Conservation (phyloP, 2,888 invertebrate species). For the Pasiphila rectangulata region DNA sequence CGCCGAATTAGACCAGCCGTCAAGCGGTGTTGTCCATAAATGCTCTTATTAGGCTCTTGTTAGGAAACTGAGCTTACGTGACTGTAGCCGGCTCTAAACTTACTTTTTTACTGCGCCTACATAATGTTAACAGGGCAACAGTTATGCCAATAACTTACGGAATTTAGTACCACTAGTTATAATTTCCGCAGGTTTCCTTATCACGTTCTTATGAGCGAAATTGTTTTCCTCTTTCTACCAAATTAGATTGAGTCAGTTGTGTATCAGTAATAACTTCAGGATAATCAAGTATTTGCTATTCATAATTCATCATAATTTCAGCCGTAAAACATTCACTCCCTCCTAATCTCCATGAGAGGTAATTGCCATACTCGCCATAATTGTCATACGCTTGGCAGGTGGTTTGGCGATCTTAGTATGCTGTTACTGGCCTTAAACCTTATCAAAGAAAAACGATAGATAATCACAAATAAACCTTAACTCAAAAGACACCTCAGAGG, state of each 20-base stretch:
- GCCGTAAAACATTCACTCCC: too few relatives aligned
- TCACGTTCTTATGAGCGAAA: constrained; percentile 13
- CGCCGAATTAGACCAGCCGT: constrained; percentile 61
- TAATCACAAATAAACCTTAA: constrained; percentile 60
- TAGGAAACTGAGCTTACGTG: constrained; percentile 47
- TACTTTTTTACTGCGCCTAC: constrained; percentile 25
- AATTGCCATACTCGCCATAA: too few relatives aligned
- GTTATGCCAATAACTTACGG: constrained; percentile 27
- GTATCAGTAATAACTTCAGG: too few relatives aligned
- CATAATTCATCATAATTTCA: too few relatives aligned
- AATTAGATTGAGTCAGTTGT: constrained; percentile 18
- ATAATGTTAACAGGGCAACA: constrained; percentile 27
- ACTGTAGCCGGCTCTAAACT: constrained; percentile 32
- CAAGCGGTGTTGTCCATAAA: constrained; percentile 61
- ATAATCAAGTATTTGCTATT: too few relatives aligned
- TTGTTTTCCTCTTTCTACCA: constrained; percentile 10
- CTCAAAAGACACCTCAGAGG: constrained; percentile 68
- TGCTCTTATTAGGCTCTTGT: constrained; percentile 59
- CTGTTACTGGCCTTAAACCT: constrained; percentile 27
- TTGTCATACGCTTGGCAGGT: too few relatives aligned
- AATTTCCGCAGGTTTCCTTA: constrained; percentile 18
- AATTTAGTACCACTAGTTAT: constrained; percentile 22
- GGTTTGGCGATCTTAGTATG: not conserved
- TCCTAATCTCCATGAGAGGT: too few relatives aligned
- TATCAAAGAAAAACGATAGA: constrained; percentile 46